These are phyloP conservation scores for Protobothrops mucrosquamatus DNA, from an alignment of 2,113 vertebrate genomes.

Conservation along the genomic window DNA sequence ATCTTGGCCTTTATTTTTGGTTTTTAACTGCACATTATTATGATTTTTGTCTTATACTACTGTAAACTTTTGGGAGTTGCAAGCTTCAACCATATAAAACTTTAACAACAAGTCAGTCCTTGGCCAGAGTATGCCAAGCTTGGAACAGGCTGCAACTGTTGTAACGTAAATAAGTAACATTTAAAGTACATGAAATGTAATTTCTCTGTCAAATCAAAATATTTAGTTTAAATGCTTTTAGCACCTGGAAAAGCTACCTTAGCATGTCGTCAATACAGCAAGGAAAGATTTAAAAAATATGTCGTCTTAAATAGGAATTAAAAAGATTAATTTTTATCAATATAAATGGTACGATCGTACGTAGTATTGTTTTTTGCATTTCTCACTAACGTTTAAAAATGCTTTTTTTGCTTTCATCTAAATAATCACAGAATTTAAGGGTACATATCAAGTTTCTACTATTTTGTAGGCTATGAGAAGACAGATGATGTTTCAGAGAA, in stretches of 20 bases:
- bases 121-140: background rate
- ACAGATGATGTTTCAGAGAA: slow-evolving; percentile 91
- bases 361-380: background rate
- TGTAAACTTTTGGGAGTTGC: background rate
- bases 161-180: background rate
- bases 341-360: background rate
- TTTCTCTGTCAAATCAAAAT: background rate
- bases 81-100: background rate
- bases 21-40: background rate
- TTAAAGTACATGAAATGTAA: background rate
- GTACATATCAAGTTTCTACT: background rate
- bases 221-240: background rate
- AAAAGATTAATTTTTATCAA: background rate
- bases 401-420: background rate
- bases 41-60: background rate
- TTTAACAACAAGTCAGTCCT: background rate
- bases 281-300: background rate
- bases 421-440: background rate
- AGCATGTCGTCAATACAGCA: background rate
- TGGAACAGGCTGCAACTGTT: background rate
- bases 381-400: background rate
- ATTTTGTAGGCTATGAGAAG: slow-evolving; percentile 91
- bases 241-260: background rate
- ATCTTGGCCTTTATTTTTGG: background rate
- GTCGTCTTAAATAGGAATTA: background rate